Evolutionary conservation across 2,797 vertebrate species (phyloP).

Genomic region (Rallus crepitans): DNA sequence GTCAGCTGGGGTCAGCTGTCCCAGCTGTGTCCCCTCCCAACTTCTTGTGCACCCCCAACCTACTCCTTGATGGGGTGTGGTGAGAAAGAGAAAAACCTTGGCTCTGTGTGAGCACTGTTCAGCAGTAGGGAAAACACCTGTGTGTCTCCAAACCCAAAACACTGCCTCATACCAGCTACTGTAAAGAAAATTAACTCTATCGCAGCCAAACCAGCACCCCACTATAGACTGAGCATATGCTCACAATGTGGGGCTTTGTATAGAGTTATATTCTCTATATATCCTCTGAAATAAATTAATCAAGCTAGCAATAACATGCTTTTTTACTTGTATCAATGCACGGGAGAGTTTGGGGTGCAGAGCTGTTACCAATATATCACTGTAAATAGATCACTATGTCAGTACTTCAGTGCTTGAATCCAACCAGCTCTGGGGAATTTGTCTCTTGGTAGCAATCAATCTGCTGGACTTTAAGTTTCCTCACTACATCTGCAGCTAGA

Average conservation of each 20-base stretch:
- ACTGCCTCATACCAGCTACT: no score
- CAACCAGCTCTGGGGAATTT: conserved; percentile 39
- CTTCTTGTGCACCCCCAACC: no score
- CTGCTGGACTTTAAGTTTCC: conserved; percentile 56
- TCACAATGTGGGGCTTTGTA: background rate
- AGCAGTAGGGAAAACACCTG: no score
- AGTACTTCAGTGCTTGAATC: conserved; percentile 30
- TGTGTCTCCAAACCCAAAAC: no score
- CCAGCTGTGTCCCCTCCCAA: no score
- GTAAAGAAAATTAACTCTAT: no score
- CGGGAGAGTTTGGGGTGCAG: conserved; percentile 22
- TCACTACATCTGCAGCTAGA: conserved; percentile 25
- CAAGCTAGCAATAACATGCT: background rate
- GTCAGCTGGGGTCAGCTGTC: no score
- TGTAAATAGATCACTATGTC: conserved; percentile 53
- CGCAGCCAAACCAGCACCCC: no score
- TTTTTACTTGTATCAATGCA: background rate
- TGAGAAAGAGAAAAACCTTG: no score
- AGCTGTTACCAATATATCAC: conserved; percentile 31
- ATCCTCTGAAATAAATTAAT: background rate
- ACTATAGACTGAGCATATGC: background rate
- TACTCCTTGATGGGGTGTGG: no score
- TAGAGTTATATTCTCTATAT: background rate
- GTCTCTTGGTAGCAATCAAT: conserved; percentile 56
- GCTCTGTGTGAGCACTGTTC: no score